Evolutionary conservation across 2,113 vertebrate species (phyloP).

Genomic region (Albula goreensis): DNA sequence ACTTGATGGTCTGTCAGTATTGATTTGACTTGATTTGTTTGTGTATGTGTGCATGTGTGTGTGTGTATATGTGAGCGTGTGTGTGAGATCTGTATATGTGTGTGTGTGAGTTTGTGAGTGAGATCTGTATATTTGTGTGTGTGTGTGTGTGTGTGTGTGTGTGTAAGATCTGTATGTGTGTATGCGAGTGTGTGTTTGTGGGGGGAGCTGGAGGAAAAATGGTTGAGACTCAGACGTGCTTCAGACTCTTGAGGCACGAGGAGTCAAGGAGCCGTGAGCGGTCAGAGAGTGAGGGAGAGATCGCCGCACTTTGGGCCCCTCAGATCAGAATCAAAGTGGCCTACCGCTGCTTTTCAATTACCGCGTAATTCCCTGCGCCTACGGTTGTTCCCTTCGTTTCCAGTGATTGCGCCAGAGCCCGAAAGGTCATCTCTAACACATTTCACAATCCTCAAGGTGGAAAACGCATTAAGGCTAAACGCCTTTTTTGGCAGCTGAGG

Average conservation of each 20-base stretch:
- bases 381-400: slow-evolving; percentile 19
- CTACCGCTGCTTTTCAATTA: slow-evolving; percentile 21
- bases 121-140: too few species aligned
- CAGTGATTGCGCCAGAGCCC: slow-evolving; percentile 3
- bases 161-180: too few species aligned
- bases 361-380: neutral
- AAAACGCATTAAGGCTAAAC: neutral
- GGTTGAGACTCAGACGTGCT: too few species aligned
- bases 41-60: too few species aligned
- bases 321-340: slow-evolving; percentile 12
- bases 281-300: neutral
- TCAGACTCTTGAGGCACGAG: neutral
- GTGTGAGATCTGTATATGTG: too few species aligned
- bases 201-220: too few species aligned
- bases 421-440: slow-evolving; percentile 33
- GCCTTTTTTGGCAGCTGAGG: slow-evolving; percentile 8
- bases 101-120: too few species aligned
- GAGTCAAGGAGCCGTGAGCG: neutral
- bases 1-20: too few species aligned
- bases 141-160: too few species aligned
- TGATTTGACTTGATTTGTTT: too few species aligned
- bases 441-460: neutral
- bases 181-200: too few species aligned
- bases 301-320: neutral
- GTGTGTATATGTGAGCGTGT: too few species aligned